These are phyloP conservation scores for Triplophysa dalaica DNA, from an alignment of 2,113 vertebrate genomes.

Conservation along the genomic window DNA sequence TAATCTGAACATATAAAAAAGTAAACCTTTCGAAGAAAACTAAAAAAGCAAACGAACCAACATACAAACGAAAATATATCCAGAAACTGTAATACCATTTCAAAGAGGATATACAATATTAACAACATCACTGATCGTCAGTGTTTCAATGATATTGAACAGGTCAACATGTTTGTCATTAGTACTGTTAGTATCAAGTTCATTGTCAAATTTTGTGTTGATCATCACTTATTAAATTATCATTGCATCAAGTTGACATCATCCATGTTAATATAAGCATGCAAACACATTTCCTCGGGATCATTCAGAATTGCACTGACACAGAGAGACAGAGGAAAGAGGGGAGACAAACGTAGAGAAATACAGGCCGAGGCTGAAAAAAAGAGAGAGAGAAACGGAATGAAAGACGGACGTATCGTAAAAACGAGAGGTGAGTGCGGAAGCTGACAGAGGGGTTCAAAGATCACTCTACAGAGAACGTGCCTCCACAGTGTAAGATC, in stretches of 20 bases:
- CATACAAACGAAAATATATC: conserved; percentile 57
- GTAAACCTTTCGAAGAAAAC: conserved; percentile 71
- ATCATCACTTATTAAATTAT: conserved; percentile 75
- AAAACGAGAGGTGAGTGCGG: neutral
- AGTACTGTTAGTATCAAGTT: conserved; percentile 76
- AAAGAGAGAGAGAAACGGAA: neutral
- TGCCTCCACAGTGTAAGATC: conserved; percentile 36
- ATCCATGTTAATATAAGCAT: conserved; percentile 82
- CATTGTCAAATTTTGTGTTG: conserved; percentile 63
- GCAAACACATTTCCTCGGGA: conserved; percentile 75
- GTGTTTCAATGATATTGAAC: conserved; percentile 56
- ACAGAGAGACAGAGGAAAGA: conserved; percentile 56
- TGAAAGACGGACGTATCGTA: neutral
- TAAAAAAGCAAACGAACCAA: conserved; percentile 59
- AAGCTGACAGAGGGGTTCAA: conserved; percentile 39
- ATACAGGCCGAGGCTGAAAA: conserved; percentile 12
- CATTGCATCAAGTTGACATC: conserved; percentile 79
- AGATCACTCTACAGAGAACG: conserved; percentile 10
- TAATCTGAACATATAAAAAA: conserved; percentile 72
- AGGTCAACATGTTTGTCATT: conserved; percentile 66
- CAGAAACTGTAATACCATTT: conserved; percentile 61
- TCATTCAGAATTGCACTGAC: conserved; percentile 73
- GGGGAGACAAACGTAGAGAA: conserved; percentile 23
- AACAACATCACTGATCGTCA: conserved; percentile 63
- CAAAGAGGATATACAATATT: conserved; percentile 71